Conservation (phyloP, 2,888 invertebrate species). For the Drosophila percnosoma region DNA sequence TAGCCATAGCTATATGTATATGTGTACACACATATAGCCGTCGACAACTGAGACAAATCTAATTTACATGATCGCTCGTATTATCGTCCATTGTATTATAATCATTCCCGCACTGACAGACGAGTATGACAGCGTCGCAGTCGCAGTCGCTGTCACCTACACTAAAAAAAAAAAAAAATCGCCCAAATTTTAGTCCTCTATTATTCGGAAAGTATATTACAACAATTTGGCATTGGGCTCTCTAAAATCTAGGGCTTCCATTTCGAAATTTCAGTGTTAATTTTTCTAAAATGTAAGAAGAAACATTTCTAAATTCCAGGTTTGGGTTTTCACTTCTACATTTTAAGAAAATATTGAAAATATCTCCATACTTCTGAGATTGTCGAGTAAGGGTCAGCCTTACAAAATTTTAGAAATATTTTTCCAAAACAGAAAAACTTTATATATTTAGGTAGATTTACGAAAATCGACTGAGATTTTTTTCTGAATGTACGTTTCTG, state of each 20-base stretch:
- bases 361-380: not conserved
- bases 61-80: constrained; percentile 82
- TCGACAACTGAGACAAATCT: constrained; percentile 78
- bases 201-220: not conserved
- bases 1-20: not conserved
- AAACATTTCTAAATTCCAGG: not conserved
- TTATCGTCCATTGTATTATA: constrained; percentile 81
- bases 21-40: constrained; percentile 13
- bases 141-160: constrained; percentile 25
- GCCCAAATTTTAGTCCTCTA: not conserved
- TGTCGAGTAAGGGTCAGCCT: not conserved
- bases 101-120: constrained; percentile 55
- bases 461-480: not conserved
- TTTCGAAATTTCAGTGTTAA: not conserved
- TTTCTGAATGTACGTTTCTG: constrained; percentile 22
- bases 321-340: not conserved
- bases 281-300: no score
- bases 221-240: no score
- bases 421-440: not conserved
- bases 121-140: constrained; percentile 12
- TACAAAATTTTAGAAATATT: not conserved
- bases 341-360: not conserved
- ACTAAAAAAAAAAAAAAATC: not conserved
- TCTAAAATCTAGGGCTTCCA: not conserved
- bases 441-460: not conserved